Evolutionary conservation across 2,797 vertebrate genomes (phyloP).

Genomic region (Scyliorhinus canicula): DNA sequence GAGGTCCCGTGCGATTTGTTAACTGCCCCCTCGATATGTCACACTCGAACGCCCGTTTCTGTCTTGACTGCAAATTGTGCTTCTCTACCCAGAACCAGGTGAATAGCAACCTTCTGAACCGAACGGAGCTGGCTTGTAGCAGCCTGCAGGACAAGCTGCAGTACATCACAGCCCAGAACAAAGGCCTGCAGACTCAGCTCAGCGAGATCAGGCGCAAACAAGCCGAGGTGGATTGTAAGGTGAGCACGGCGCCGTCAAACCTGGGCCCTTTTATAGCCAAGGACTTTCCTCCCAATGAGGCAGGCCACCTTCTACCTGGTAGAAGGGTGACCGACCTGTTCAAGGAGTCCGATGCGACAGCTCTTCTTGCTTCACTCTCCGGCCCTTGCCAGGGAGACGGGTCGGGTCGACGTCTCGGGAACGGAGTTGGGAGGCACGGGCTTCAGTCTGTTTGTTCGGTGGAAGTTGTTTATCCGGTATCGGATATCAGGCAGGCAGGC

Average conservation of each 20-base stretch:
- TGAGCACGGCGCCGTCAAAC: slow-evolving; percentile 43
- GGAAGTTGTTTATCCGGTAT: neutral
- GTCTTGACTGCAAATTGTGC: neutral
- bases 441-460: neutral
- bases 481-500: too few relatives aligned
- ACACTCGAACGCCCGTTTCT: neutral
- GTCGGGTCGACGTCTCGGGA: neutral
- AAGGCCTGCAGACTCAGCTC: slow-evolving; percentile 80
- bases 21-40: neutral
- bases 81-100: slow-evolving; percentile 70
- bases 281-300: neutral
- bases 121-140: slow-evolving; percentile 76
- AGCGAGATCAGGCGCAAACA: slow-evolving; percentile 87
- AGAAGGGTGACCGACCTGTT: neutral
- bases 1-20: too few relatives aligned
- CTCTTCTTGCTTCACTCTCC: neutral
- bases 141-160: slow-evolving; percentile 80
- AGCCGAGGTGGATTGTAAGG: slow-evolving; percentile 85
- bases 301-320: neutral
- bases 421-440: neutral
- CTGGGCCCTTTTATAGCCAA: too few relatives aligned
- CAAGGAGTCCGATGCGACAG: neutral
- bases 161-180: slow-evolving; percentile 76
- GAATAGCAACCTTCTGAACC: slow-evolving; percentile 73
- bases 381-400: too few relatives aligned